Evolutionary conservation across 2,888 invertebrate genomes (phyloP).

Genomic region (Palloptera scutellata): DNA sequence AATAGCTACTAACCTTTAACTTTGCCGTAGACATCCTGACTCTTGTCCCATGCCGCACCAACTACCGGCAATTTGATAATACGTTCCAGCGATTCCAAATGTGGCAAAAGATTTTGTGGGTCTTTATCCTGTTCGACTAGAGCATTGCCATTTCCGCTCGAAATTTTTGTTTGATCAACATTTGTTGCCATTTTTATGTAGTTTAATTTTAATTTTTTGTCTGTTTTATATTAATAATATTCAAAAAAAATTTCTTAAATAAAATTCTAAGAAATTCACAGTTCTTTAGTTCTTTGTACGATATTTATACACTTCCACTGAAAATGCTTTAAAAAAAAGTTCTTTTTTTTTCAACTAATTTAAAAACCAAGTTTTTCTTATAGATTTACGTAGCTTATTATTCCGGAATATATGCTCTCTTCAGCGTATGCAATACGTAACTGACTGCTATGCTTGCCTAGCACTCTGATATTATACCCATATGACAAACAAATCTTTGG

Average conservation of each 20-base stretch:
- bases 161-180: conserved; percentile 48
- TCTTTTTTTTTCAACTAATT: conserved; percentile 26
- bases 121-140: conserved; percentile 51
- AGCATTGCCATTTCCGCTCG: conserved; percentile 45
- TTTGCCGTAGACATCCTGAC: conserved; percentile 68
- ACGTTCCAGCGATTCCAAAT: conserved; percentile 68
- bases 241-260: conserved; percentile 2
- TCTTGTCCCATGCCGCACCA: conserved; percentile 68
- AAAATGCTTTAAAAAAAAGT: conserved; percentile 3
- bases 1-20: conserved; percentile 66
- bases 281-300: conserved; percentile 14
- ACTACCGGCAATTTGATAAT: conserved; percentile 69
- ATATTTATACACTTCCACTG: conserved; percentile 17
- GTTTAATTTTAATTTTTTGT: conserved; percentile 28
- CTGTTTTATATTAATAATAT: conserved; percentile 24
- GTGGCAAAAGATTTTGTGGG: conserved; percentile 61
- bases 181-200: conserved; percentile 47
- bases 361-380: conserved; percentile 7
- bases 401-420: conserved; percentile 38
- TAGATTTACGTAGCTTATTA: conserved; percentile 11
- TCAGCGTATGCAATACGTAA: conserved; percentile 47
- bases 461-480: conserved; percentile 53
- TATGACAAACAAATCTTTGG: conserved; percentile 25
- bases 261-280: conserved; percentile 7
- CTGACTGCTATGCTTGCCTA: conserved; percentile 51